These are phyloP conservation scores for Bombus impatiens DNA, from an alignment of 1,140 invertebrate genomes.

Conservation along the genomic window DNA sequence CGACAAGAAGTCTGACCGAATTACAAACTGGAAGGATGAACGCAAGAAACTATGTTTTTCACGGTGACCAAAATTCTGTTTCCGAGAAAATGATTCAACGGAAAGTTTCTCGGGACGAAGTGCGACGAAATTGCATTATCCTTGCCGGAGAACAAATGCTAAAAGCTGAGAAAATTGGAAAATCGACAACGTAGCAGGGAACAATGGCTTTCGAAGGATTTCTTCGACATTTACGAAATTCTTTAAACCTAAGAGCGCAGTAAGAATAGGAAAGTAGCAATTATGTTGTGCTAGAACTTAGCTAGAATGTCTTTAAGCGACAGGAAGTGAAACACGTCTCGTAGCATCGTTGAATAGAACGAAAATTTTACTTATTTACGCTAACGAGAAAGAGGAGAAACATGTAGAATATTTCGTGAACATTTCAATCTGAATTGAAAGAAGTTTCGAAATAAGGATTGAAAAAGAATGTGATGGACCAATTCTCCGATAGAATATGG, in stretches of 20 bases:
- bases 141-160: background rate
- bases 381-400: background rate
- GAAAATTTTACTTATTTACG: constrained; percentile 2
- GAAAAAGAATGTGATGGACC: background rate
- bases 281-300: constrained; percentile 16
- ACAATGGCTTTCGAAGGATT: constrained; percentile 18
- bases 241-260: background rate
- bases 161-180: constrained; percentile 1
- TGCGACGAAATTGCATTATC: background rate
- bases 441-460: background rate
- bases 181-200: background rate
- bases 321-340: constrained; percentile 20
- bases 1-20: constrained; percentile 30
- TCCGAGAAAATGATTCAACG: background rate
- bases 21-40: constrained; percentile 16
- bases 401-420: background rate
- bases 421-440: background rate
- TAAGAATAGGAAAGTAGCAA: constrained; percentile 21
- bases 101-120: background rate
- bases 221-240: constrained; percentile 10
- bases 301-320: constrained; percentile 10
- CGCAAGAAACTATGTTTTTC: background rate
- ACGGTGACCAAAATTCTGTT: background rate
- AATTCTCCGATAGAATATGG: background rate
- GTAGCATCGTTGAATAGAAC: background rate